These are phyloP conservation scores for Drosophila eohydei DNA, from an alignment of 2,888 invertebrate species.

Conservation along the genomic window DNA sequence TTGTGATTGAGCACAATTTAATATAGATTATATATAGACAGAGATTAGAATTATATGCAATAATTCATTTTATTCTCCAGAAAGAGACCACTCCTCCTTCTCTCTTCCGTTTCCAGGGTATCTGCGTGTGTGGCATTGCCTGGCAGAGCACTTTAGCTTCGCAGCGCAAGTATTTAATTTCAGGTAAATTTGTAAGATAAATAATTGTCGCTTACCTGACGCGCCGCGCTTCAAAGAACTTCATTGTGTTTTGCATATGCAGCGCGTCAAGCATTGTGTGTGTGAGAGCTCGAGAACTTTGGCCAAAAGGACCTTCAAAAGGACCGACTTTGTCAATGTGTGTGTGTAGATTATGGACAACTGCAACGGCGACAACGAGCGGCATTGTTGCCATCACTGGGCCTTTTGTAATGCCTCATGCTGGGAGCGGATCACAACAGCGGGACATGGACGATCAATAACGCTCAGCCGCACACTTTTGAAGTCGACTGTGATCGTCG, in stretches of 20 bases:
- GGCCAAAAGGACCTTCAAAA: slow-evolving; percentile 70
- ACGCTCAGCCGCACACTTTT: slow-evolving; percentile 69
- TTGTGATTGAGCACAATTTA: background rate
- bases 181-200: slow-evolving; percentile 81
- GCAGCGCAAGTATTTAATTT: slow-evolving; percentile 72
- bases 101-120: slow-evolving; percentile 30
- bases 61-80: background rate
- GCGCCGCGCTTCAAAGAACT: slow-evolving; percentile 74
- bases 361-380: slow-evolving; percentile 58
- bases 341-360: slow-evolving; percentile 61
- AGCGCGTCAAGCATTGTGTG: slow-evolving; percentile 35
- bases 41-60: background rate
- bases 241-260: slow-evolving; percentile 78
- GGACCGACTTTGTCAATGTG: slow-evolving; percentile 44
- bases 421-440: slow-evolving; percentile 81
- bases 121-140: slow-evolving; percentile 4
- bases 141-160: background rate
- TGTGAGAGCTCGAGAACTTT: slow-evolving; percentile 47
- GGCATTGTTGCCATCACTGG: slow-evolving; percentile 64
- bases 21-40: background rate
- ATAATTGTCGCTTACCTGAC: slow-evolving; percentile 78
- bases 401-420: slow-evolving; percentile 64
- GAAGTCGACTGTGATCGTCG: slow-evolving; percentile 43
- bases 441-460: slow-evolving; percentile 77
- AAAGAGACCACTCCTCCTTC: background rate